Evolutionary conservation across 1,140 invertebrate species (phyloP).

Genomic region (Nylanderia fulva): DNA sequence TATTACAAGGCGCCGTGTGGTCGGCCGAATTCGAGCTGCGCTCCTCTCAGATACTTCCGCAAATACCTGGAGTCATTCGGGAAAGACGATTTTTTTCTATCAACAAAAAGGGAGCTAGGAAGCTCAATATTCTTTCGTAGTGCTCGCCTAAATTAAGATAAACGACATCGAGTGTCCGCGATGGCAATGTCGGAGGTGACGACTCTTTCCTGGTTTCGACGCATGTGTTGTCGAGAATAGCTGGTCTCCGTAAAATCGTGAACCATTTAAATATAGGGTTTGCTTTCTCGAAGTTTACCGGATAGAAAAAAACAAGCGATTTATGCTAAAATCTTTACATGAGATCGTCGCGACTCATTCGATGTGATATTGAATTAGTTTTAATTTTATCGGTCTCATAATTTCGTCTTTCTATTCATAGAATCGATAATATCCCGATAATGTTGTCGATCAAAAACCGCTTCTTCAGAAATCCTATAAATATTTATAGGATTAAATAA

Average conservation of each 20-base stretch:
- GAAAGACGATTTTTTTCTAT: slow-evolving; percentile 14
- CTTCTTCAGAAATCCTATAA: neutral
- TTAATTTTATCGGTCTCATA: neutral
- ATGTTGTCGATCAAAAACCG: neutral
- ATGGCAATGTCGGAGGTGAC: slow-evolving; percentile 36
- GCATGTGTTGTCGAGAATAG: slow-evolving; percentile 72
- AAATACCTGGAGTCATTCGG: slow-evolving; percentile 40
- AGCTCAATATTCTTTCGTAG: neutral
- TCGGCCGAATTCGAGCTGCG: slow-evolving; percentile 53
- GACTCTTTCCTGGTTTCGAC: slow-evolving; percentile 62
- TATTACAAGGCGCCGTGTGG: slow-evolving; percentile 62
- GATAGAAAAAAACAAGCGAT: slow-evolving; percentile 12
- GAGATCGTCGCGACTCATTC: neutral
- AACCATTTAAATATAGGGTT: slow-evolving; percentile 74
- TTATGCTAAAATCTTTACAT: neutral
- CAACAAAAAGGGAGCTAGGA: neutral
- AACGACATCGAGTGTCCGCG: neutral
- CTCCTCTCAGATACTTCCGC: slow-evolving; percentile 58
- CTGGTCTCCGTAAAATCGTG: slow-evolving; percentile 73
- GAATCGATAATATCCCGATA: neutral
- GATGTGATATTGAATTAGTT: neutral
- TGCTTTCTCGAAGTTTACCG: slow-evolving; percentile 61
- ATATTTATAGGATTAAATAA: neutral
- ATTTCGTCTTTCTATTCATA: neutral
- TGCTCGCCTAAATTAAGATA: neutral